A percentile compares a stretch with the other conserved stretches of the same genome.
Conservation (phyloP, 2,888 invertebrate genomes). For the Teleogryllus oceanicus region DNA sequence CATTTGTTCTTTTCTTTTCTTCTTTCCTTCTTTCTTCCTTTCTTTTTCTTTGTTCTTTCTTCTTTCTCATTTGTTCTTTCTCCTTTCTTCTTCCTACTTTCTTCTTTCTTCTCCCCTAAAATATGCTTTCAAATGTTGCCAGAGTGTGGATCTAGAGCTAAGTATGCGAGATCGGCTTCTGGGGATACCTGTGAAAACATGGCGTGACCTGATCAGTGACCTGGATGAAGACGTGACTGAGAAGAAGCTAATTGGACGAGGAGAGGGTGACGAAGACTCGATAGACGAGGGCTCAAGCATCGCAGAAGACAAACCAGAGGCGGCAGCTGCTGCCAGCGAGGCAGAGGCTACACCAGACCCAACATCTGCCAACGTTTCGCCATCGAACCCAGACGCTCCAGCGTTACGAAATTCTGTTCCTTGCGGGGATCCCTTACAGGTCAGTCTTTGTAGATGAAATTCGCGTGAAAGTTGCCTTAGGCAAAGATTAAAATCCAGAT, state of each 20-base stretch:
- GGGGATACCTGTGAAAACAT: conserved; percentile 35
- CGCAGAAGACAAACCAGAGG: not conserved
- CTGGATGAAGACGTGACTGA: conserved; percentile 35
- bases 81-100: no score
- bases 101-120: no score
- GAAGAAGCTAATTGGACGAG: conserved; percentile 32
- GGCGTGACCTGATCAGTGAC: conserved; percentile 35
- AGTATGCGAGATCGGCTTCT: conserved; percentile 32
- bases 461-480: no score
- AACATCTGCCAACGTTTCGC: conserved; percentile 5
- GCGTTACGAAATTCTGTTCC: not conserved
- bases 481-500: no score
- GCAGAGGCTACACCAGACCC: not conserved
- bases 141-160: conserved; percentile 4
- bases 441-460: not conserved
- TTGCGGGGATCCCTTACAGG: not conserved
- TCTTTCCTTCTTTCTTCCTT: no score
- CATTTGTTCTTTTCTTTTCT: no score
- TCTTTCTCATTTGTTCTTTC: no score
- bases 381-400: not conserved
- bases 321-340: not conserved
- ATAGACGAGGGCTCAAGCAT: conserved; percentile 28
- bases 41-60: no score
- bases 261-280: conserved; percentile 33
- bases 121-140: not conserved